Base-by-base conservation (phyloP, 2,113 vertebrate genomes). In the Gymnorhina tibicen region DNA sequence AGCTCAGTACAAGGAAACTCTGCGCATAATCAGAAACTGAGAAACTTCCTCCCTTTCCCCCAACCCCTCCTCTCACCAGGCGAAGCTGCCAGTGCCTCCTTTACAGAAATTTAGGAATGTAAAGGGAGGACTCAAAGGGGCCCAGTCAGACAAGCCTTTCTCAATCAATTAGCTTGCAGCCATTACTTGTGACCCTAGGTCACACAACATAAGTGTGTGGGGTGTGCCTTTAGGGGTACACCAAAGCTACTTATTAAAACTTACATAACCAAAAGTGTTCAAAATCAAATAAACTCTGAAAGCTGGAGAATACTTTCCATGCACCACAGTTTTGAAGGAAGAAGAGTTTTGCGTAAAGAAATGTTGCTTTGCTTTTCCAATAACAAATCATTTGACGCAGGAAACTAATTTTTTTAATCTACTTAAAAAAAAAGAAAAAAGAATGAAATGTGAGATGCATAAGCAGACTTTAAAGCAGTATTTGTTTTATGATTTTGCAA, bases 141-240 rank as follows among this genome's bases (percentile, higher is more conserved):
- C 99, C 99, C 99, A 97, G 98, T 98, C 98, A 98, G 98, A 99
- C 98, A 98, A 98, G 98, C 98, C 98, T 99, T 98, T 98, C 98
- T 98, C 98, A 99, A 99, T 99, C 99, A 98, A 98, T 99, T 99
- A 99, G 99, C 98, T 98, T 97, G 98, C 98, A 98, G 97, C 98
- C 98, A 98, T 98, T 98, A 98, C 98, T 98, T 98, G 98, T 99
- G 99, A 99, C 99, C 98, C 69, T 41, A 88, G 99, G 99, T 99
- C 99, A 99, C 93, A 97, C 97, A 95, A 95, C 97, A 95, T 98
- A 98, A 98, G 98, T 98, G 98, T 97, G 98, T 98, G 97, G 98
- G 98, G 98, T 98, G 98, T 98, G 98, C 97, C 98, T 97, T 96
- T 97, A 94, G 98, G 97, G 98, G 96, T 97, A 97, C 91, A 92